Percentiles rank a stretch among this genome's conserved stretches.
These are phyloP conservation scores for Mormyrops attenuatus DNA, from an alignment of 2,797 vertebrate genomes.

Conservation along the genomic window DNA sequence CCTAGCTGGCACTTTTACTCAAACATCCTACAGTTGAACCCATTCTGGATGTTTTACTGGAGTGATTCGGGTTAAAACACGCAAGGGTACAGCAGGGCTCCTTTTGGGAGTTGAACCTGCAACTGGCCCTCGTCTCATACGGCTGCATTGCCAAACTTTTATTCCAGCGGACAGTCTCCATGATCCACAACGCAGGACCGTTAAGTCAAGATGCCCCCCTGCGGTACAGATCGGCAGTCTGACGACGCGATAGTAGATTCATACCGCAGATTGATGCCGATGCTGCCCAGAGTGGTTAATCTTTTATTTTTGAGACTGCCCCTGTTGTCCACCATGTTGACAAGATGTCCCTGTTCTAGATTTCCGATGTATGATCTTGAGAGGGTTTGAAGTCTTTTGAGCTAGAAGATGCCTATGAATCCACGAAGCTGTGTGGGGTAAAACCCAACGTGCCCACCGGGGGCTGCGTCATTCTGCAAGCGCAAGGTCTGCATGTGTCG, in stretches of 20 bases:
- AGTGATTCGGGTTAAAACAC: slow-evolving; percentile 7
- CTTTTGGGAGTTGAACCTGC: background rate
- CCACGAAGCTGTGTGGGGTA: background rate
- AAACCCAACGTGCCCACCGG: background rate
- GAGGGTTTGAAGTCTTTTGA: slow-evolving; percentile 46
- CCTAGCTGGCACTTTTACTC: background rate
- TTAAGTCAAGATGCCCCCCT: background rate
- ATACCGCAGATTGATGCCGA: slow-evolving; percentile 30
- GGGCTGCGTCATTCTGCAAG: slow-evolving; percentile 17
- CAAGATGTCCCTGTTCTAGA: slow-evolving; percentile 58
- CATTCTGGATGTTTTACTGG: background rate
- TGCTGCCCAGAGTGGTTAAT: slow-evolving; percentile 52
- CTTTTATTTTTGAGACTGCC: slow-evolving; percentile 69
- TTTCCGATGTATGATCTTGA: slow-evolving; percentile 58
- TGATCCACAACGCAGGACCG: background rate
- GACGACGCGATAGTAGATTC: slow-evolving; percentile 15
- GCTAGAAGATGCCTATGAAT: background rate
- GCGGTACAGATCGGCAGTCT: background rate
- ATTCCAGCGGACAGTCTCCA: background rate
- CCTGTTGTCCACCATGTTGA: slow-evolving; percentile 53
- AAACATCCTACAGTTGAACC: background rate
- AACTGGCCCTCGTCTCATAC: background rate
- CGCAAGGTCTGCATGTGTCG: slow-evolving; percentile 21
- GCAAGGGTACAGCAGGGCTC: background rate
- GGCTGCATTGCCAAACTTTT: background rate